These are phyloP conservation scores for Castor canadensis DNA, from an alignment of 2,113 vertebrate species.

Conservation along the genomic window DNA sequence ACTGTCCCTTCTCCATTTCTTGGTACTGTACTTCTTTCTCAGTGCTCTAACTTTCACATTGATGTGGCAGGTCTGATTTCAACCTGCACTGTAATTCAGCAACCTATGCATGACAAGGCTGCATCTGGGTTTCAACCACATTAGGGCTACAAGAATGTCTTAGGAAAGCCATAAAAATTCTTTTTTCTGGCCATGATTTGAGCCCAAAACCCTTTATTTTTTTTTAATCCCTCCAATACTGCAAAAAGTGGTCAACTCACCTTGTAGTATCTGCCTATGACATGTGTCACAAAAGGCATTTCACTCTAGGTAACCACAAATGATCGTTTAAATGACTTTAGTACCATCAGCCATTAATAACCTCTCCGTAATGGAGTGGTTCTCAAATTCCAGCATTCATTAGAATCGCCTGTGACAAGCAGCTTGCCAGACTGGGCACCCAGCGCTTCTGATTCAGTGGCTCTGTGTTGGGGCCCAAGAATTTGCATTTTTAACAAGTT, in stretches of 20 bases:
- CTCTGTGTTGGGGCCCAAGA: background rate
- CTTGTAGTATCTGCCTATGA: background rate
- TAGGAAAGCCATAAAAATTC: background rate
- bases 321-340: background rate
- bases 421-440: background rate
- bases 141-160: background rate
- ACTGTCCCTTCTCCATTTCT: background rate
- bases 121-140: background rate
- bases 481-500: background rate
- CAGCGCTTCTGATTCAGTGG: background rate
- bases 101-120: background rate
- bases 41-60: background rate
- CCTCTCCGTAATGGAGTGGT: background rate
- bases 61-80: background rate
- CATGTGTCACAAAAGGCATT: background rate
- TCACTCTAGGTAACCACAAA: background rate
- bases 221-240: background rate
- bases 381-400: background rate
- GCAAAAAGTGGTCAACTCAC: background rate
- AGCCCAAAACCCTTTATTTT: background rate
- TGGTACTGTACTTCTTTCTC: background rate
- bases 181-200: background rate
- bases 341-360: background rate
- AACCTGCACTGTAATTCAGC: background rate
- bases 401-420: background rate